phyloP scores from a whole-genome alignment of 2,888 invertebrate genomes.

The Protophormia terraenovae region DNA sequence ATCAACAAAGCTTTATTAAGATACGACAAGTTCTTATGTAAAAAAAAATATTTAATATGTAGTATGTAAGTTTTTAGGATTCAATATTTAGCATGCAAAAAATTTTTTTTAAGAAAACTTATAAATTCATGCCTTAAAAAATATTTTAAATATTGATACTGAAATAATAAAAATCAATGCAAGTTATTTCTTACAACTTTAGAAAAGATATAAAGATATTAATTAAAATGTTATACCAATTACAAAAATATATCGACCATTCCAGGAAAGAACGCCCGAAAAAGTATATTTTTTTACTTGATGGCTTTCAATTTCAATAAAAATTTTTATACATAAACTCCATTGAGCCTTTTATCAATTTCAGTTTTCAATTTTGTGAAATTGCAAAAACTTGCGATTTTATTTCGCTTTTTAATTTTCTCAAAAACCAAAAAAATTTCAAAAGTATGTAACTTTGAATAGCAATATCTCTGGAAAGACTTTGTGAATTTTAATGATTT shows the following conservation, averaged over 20 bases:
- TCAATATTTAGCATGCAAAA: not conserved
- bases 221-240: not conserved
- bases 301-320: no score
- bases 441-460: no score
- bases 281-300: no score
- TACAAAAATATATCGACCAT: not conserved
- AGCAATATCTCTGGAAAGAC: no score
- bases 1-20: not conserved
- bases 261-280: no score
- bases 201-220: not conserved
- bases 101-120: not conserved
- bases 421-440: no score
- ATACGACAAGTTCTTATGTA: not conserved
- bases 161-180: not conserved
- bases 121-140: not conserved
- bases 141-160: not conserved
- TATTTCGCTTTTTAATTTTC: no score
- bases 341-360: no score
- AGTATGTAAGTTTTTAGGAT: not conserved
- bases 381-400: no score
- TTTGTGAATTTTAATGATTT: no score
- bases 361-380: no score
- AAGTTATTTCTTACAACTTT: not conserved
- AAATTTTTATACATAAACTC: no score
- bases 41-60: not conserved